These are phyloP conservation scores for Halotydeus destructor DNA, from an alignment of 1,140 invertebrate genomes.

Conservation along the genomic window DNA sequence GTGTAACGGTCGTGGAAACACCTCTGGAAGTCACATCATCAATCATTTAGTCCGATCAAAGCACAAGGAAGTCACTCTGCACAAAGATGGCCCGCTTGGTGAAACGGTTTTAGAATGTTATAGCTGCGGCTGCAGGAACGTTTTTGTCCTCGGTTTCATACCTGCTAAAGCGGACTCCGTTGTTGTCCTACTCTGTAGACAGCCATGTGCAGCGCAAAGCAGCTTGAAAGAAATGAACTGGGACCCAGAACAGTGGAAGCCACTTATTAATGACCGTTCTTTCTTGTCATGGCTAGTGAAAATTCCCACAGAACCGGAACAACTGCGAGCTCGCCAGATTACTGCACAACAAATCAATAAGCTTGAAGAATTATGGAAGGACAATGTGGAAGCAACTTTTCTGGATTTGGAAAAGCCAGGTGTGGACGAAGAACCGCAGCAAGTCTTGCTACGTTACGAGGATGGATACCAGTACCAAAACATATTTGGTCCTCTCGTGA, in stretches of 20 bases:
- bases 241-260: constrained; percentile 98
- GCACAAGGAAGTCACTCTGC: constrained; percentile 94
- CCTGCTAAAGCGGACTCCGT: constrained; percentile 97
- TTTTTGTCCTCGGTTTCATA: constrained; percentile 95
- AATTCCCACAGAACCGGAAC: constrained; percentile 82
- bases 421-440: constrained; percentile 88
- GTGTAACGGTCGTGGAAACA: constrained; percentile 94
- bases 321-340: constrained; percentile 78
- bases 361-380: constrained; percentile 93
- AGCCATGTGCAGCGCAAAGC: constrained; percentile 90
- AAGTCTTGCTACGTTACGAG: constrained; percentile 71
- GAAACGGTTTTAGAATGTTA: constrained; percentile 97
- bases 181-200: constrained; percentile 88
- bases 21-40: constrained; percentile 93
- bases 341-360: constrained; percentile 91
- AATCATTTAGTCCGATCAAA: constrained; percentile 95
- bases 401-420: constrained; percentile 94
- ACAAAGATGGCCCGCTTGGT: constrained; percentile 87
- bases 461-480: constrained; percentile 98
- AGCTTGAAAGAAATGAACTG: constrained; percentile 93
- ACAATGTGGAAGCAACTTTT: constrained; percentile 84
- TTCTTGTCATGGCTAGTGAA: constrained; percentile 94
- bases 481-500: constrained; percentile 90
- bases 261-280: constrained; percentile 80
- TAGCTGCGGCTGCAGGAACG: constrained; percentile 89